A percentile compares a stretch with the other conserved stretches of the same genome.
These are phyloP conservation scores for Eristalis intricaria DNA, from an alignment of 2,888 invertebrate genomes.

Conservation along the genomic window DNA sequence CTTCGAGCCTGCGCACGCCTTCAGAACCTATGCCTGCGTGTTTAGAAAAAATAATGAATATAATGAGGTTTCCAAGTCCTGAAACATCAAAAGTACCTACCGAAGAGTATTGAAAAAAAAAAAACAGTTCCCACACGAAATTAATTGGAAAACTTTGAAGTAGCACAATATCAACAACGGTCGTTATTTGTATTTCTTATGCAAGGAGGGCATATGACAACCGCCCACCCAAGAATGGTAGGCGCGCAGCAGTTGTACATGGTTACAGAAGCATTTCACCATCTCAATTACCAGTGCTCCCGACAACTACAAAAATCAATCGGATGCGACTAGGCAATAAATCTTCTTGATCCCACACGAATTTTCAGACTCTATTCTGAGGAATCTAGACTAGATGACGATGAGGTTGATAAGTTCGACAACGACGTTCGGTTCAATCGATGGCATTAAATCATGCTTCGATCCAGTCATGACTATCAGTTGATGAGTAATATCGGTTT, in stretches of 20 bases:
- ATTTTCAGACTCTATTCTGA: neutral
- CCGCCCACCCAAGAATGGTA: neutral
- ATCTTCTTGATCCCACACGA: neutral
- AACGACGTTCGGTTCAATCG: neutral
- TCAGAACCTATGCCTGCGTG: constrained; percentile 10
- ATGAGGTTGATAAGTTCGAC: neutral
- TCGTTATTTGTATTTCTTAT: neutral
- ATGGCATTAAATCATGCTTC: neutral
- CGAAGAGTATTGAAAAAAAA: neutral
- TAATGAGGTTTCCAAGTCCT: constrained; percentile 5
- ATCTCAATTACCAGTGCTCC: neutral
- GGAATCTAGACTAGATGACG: constrained; percentile 1
- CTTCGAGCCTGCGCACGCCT: constrained; percentile 41
- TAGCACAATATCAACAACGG: neutral
- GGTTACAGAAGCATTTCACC: neutral
- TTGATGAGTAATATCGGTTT: constrained; percentile 1
- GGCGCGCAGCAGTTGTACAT: constrained; percentile 16
- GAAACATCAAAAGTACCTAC: neutral
- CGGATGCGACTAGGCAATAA: constrained; percentile 5
- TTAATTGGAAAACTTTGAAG: neutral
- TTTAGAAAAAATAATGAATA: constrained; percentile 23
- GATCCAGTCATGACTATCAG: neutral
- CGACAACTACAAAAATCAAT: constrained; percentile 17
- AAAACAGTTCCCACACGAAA: neutral
- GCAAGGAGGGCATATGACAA: neutral